These are phyloP conservation scores for Perccottus glenii DNA, from an alignment of 2,113 vertebrate genomes.

Conservation along the genomic window DNA sequence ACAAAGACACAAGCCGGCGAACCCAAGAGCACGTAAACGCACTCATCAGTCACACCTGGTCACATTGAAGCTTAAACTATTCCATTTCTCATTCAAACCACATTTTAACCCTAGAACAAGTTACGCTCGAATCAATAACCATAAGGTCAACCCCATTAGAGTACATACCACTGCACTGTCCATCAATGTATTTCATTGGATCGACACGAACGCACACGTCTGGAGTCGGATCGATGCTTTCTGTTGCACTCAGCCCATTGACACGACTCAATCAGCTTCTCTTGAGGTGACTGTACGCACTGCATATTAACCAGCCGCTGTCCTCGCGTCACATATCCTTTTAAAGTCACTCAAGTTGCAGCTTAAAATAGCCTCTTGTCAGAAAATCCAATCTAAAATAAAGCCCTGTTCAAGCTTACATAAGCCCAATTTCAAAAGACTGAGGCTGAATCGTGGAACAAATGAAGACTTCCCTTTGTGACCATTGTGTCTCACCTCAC, in stretches of 20 bases:
- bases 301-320: conserved; percentile 33
- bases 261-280: conserved; percentile 10
- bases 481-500: conserved; percentile 29
- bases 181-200: conserved; percentile 12
- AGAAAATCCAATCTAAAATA: conserved; percentile 47
- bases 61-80: no score
- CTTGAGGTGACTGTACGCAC: conserved; percentile 12
- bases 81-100: no score
- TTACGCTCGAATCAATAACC: neutral
- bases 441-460: conserved; percentile 34
- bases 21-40: no score
- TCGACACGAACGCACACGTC: conserved; percentile 22
- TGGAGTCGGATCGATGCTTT: conserved; percentile 21
- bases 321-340: neutral
- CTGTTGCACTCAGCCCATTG: conserved; percentile 13
- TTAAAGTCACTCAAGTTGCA: conserved; percentile 1
- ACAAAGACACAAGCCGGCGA: no score
- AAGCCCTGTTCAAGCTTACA: conserved; percentile 45
- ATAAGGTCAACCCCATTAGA: neutral
- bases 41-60: no score
- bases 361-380: conserved; percentile 39
- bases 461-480: neutral
- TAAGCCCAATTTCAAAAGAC: conserved; percentile 34
- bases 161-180: neutral
- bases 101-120: no score